Evolutionary conservation across 2,888 invertebrate species (phyloP), one percentile per base, ranked within the genome.

Genomic region (Yponomeuta cagnagella): DNA sequence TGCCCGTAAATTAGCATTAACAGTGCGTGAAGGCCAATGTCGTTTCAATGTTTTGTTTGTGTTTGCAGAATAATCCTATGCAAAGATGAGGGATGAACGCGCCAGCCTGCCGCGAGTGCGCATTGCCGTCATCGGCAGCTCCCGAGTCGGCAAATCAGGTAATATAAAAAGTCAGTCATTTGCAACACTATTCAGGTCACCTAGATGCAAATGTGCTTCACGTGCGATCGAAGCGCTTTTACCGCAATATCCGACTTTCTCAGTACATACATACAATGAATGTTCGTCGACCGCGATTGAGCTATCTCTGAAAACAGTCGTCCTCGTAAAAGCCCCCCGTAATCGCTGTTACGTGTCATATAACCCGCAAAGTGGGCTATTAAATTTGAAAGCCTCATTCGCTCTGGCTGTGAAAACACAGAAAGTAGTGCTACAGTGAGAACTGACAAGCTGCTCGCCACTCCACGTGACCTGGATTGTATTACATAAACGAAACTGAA

Each of bases 141-240:
- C 95, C 72, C 94, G 95, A 88, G 96, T 96, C 77, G 96, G 96
- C 81, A 96, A 96, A 93, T 96, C 96, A 86, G 96, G 96, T 96
- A 92, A 93, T 89, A 72, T 70, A 73, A 75, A 74, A 71, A 64
- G 30, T 64, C 64, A 63, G 23, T 23, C 15, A 30, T 30, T 31
- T 30, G 30, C 65, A 65, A 30, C 33, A 33, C 12, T 65, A 65
- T 65, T 65, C 33, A 30, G 65, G 65, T 65, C 65, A 65, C 30
- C 65, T 65, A 65, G 33, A 23, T 65, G 31, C 10, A 6, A 30
- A 30, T 23, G 33, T 65, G 30, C 10, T 65, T 65, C 33, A 33
- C 33, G 30, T 33, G 65, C 33, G 52, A 58, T 58, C 31, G 10
- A 65, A 65, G 33, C 30, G 10, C 30, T 65, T 33, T 2, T 65